Evolutionary conservation across 2,888 invertebrate genomes (phyloP).

Genomic region (Leptarthrus brevirostris): DNA sequence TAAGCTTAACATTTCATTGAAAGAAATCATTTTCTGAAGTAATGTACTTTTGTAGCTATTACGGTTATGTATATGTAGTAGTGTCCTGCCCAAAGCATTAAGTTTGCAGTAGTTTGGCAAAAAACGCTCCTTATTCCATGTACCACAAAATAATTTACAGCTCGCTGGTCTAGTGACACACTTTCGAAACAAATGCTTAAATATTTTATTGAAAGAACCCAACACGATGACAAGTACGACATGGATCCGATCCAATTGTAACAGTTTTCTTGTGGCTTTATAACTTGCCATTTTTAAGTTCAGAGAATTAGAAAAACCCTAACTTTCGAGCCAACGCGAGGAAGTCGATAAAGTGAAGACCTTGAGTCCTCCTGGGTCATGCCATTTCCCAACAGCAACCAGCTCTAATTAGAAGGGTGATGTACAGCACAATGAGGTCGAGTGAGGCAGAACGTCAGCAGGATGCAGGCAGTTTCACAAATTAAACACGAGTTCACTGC

Average conservation of each 20-base stretch:
- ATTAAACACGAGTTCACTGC: constrained; percentile 40
- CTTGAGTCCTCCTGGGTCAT: constrained; percentile 43
- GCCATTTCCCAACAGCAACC: constrained; percentile 20
- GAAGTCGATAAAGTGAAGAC: constrained; percentile 36
- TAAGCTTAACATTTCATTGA: no score
- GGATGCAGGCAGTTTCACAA: constrained; percentile 46
- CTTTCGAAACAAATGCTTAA: constrained; percentile 5
- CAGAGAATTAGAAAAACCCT: neutral
- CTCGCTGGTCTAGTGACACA: constrained; percentile 37
- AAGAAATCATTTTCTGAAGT: no score
- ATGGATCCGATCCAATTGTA: constrained; percentile 25
- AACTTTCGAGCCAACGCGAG: neutral
- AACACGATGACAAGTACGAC: constrained; percentile 17
- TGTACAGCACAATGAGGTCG: constrained; percentile 36
- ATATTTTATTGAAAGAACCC: neutral
- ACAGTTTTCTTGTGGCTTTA: constrained; percentile 20
- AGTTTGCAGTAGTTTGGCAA: no score
- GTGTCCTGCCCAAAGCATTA: no score
- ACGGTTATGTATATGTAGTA: no score
- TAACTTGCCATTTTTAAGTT: neutral
- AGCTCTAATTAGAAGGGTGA: constrained; percentile 36
- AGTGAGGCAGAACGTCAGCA: constrained; percentile 38
- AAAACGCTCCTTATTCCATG: no score
- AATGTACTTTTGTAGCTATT: no score
- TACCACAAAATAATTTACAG: constrained; percentile 1